These are phyloP conservation scores for Neopipo cinnamomea DNA, from an alignment of 2,113 vertebrate species.

Conservation along the genomic window DNA sequence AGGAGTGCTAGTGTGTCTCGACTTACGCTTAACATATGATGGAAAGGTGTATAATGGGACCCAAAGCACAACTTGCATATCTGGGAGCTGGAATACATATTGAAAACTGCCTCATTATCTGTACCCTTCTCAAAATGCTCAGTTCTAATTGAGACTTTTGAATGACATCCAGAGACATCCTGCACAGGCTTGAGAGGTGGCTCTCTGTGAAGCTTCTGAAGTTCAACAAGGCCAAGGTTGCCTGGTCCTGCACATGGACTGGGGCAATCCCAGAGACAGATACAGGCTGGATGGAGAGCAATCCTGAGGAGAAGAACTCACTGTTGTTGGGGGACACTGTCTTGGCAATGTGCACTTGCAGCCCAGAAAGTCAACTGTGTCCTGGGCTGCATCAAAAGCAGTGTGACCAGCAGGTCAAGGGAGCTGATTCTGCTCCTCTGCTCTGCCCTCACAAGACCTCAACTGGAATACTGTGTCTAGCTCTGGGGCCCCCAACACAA, in stretches of 20 bases:
- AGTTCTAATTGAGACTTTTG: background rate
- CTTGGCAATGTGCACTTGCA: background rate
- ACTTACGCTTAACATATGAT: background rate
- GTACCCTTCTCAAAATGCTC: background rate
- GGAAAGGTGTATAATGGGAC: background rate
- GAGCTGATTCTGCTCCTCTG: background rate
- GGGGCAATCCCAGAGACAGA: background rate
- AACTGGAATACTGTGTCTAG: background rate
- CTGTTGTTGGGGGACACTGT: background rate
- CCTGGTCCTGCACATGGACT: background rate
- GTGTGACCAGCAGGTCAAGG: fast-evolving
- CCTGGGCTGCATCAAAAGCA: background rate
- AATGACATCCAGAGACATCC: background rate
- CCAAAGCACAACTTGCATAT: background rate
- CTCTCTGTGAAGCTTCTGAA: background rate
- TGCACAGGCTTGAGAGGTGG: background rate
- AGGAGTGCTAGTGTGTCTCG: background rate
- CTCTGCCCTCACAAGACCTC: background rate
- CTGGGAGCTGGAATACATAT: background rate
- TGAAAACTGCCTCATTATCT: background rate
- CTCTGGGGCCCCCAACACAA: background rate
- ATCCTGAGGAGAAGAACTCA: background rate
- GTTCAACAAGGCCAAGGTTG: background rate
- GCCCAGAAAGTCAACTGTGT: background rate
- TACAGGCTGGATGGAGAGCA: background rate